Conservation (phyloP, 2,888 invertebrate genomes). For the Agrochola litura region DNA sequence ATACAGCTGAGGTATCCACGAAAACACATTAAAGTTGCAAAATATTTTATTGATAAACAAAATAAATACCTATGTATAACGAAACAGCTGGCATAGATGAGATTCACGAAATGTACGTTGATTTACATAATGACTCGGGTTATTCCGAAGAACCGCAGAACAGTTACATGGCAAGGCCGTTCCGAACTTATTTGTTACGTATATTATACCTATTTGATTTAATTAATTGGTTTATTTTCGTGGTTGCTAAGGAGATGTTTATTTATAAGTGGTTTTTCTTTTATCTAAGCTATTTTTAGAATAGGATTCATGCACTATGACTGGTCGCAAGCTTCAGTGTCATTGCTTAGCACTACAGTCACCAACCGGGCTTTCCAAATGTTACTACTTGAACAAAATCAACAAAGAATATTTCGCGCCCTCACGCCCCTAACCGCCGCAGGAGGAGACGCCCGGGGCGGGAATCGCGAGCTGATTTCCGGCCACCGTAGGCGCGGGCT, state of each 20-base stretch:
- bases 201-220: constrained; percentile 52
- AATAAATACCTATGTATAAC: constrained; percentile 54
- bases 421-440: too few species aligned
- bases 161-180: constrained; percentile 83
- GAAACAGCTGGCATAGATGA: constrained; percentile 74
- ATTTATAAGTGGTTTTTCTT: constrained; percentile 30
- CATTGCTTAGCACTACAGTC: not conserved
- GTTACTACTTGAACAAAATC: not conserved
- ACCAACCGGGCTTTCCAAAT: not conserved
- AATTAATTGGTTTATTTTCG: constrained; percentile 53
- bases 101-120: constrained; percentile 67
- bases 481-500: too few species aligned
- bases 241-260: constrained; percentile 59
- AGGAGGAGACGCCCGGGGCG: too few species aligned
- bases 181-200: constrained; percentile 58
- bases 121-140: constrained; percentile 78
- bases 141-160: constrained; percentile 74
- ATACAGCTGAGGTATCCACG: constrained; percentile 37
- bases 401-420: not conserved
- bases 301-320: constrained; percentile 6
- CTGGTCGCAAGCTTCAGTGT: not conserved
- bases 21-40: constrained; percentile 62
- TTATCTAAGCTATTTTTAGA: constrained; percentile 29
- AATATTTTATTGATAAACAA: constrained; percentile 70
- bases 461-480: too few species aligned